phyloP scores from a whole-genome alignment of 2,888 invertebrate species.

The Geophilus truncorum region DNA sequence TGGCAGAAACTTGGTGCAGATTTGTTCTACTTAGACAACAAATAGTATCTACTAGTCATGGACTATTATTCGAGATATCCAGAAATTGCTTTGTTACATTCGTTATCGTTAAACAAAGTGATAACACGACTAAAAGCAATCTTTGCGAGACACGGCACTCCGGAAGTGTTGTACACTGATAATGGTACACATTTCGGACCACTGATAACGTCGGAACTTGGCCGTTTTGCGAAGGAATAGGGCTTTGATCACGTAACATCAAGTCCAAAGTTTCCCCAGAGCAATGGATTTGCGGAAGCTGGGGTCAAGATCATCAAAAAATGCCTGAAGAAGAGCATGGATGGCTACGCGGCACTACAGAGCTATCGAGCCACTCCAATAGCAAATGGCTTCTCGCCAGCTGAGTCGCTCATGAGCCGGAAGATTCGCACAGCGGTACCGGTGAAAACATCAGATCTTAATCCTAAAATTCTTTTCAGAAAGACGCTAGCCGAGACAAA shows the following conservation, averaged over 20 bases:
- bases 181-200: not conserved
- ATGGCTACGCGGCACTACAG: not conserved
- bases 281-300: not conserved
- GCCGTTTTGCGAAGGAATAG: not conserved
- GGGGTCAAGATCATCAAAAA: slow-evolving; percentile 10
- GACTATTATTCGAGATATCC: not conserved
- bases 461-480: no score
- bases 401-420: not conserved
- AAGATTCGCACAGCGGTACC: not conserved
- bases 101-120: not conserved
- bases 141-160: slow-evolving; percentile 12
- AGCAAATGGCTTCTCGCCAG: not conserved
- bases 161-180: not conserved
- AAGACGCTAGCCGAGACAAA: no score
- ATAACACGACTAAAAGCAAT: not conserved
- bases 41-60: not conserved
- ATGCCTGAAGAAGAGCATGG: not conserved
- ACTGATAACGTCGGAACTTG: not conserved
- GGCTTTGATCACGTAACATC: not conserved
- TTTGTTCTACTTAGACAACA: not conserved
- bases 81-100: not conserved
- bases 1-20: not conserved
- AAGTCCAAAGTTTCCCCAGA: slow-evolving; percentile 8
- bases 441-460: not conserved
- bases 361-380: not conserved